Base-by-base conservation (phyloP, 1,140 invertebrate species). In the Micrasema longulum region DNA sequence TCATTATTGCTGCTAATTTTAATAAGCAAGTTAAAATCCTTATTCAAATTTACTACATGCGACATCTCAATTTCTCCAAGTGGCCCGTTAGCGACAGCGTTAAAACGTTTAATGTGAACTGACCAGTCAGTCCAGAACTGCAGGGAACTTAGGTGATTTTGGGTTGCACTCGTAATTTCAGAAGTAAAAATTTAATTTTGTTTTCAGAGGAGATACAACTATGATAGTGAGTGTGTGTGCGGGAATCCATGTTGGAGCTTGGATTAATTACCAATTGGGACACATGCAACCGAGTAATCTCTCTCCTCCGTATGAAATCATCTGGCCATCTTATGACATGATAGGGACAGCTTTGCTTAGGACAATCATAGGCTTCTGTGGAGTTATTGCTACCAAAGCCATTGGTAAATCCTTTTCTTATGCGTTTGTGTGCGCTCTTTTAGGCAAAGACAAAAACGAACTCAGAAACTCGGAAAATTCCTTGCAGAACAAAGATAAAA, bases 241-340 rank as follows among this genome's bases (percentile, higher is more conserved):
- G n/a, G 95, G 95, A 41, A 85, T 95, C 55, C 87, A 92, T 50
- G 82, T 89, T 7, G 95, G 94, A n/a, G 88, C 92, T 1, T 96
- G 94, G 93, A 82, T 93, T 4, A 94, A 95, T 83, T 95, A 91
- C 80, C 91, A 91, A 79, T 85, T 90, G 14, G 92, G 93, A 23
- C 84, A 89, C 68, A 89, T 94, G 83, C 78, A 80, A 9, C 83
- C 86, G 31, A 85, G 88, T 16, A 69, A 79, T 5, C 66, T 80
- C 1, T 77, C 82, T 26, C 89, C 90, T 16, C 94, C 93, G 1
- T 93, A 93, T 82, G 78, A 86, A 23, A 91, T 95, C 71, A 88
- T 91, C 69, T 95, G 92, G 92, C 92, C 92, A 20, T 90, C 91
- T 3, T 88, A 88, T 72, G 84, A 87, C 67, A 92, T 92, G 89